These are phyloP conservation scores for Synaphobranchus kaupii DNA, from an alignment of 2,797 vertebrate genomes.

Conservation along the genomic window DNA sequence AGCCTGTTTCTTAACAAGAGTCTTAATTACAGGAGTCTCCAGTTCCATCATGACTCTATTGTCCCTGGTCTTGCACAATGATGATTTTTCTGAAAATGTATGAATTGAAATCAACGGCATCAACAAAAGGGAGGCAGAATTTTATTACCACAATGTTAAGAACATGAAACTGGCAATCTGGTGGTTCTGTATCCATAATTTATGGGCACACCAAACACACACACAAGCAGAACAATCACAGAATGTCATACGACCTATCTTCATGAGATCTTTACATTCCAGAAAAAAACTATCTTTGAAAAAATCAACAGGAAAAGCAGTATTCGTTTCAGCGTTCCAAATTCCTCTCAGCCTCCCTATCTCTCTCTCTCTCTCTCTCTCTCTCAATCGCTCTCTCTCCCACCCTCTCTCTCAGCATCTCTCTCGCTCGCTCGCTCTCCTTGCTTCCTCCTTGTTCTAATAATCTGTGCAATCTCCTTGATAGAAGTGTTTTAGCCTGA, in stretches of 20 bases:
- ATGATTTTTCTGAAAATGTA: no score
- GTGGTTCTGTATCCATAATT: no score
- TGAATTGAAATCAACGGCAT: no score
- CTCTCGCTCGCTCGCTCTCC: not conserved
- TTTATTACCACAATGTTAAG: no score
- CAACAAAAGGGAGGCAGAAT: no score
- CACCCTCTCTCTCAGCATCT: not conserved
- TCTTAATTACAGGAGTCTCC: no score
- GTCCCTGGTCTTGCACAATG: no score
- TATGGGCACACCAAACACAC: no score
- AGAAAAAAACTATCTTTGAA: not conserved
- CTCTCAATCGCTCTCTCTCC: not conserved
- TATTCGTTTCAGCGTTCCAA: not conserved
- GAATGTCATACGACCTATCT: not conserved
- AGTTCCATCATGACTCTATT: no score
- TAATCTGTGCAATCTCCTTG: slow-evolving; percentile 29
- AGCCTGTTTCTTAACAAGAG: no score
- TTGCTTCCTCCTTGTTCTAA: slow-evolving; percentile 1
- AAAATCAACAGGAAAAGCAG: not conserved
- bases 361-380: not conserved
- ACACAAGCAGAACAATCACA: not conserved
- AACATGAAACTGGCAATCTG: no score
- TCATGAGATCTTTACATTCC: not conserved
- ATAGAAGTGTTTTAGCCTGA: slow-evolving; percentile 30
- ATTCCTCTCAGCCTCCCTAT: not conserved